phyloP scores from a whole-genome alignment of 2,113 vertebrate species.

The Neodontobutis hainanensis region DNA sequence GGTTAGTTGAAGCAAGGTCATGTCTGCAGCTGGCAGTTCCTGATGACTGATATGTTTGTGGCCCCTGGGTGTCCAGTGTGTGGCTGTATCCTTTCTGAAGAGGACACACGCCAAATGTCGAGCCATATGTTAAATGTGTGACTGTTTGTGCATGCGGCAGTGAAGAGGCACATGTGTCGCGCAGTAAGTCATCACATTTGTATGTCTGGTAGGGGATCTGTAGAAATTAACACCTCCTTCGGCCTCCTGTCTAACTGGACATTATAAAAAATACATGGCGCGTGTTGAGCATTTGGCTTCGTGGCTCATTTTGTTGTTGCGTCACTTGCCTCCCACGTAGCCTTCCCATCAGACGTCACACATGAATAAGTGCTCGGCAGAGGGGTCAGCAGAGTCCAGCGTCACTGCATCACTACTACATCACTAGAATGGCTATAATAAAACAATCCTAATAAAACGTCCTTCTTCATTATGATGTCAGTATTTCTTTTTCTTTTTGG shows the following conservation, averaged over 20 bases:
- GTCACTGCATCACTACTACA: constrained; percentile 23
- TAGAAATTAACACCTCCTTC: constrained; percentile 8
- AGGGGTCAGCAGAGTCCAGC: constrained; percentile 17
- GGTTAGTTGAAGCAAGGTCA: constrained; percentile 25
- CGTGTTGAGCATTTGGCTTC: constrained; percentile 14
- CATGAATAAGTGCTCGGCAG: constrained; percentile 28
- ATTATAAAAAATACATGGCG: constrained; percentile 9
- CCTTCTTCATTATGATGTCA: too few species aligned
- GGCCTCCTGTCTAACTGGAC: neutral
- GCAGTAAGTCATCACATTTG: constrained; percentile 16
- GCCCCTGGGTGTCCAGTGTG: constrained; percentile 20
- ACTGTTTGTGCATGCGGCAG: neutral
- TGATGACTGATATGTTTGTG: constrained; percentile 43
- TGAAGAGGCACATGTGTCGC: constrained; percentile 7
- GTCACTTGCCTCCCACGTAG: constrained; percentile 26
- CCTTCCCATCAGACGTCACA: constrained; percentile 39
- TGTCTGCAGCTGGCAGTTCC: constrained; percentile 28
- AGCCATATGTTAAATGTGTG: constrained; percentile 27
- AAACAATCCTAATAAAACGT: too few species aligned
- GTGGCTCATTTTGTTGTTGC: constrained; percentile 25
- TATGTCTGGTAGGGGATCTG: neutral
- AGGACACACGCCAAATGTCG: constrained; percentile 43
- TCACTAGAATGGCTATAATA: constrained; percentile 10
- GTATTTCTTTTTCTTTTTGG: too few species aligned
- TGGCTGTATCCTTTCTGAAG: constrained; percentile 3